Percentiles rank a stretch among this genome's conserved stretches.
Conservation (phyloP, 2,888 invertebrate species). For the Xestia xanthographa region DNA sequence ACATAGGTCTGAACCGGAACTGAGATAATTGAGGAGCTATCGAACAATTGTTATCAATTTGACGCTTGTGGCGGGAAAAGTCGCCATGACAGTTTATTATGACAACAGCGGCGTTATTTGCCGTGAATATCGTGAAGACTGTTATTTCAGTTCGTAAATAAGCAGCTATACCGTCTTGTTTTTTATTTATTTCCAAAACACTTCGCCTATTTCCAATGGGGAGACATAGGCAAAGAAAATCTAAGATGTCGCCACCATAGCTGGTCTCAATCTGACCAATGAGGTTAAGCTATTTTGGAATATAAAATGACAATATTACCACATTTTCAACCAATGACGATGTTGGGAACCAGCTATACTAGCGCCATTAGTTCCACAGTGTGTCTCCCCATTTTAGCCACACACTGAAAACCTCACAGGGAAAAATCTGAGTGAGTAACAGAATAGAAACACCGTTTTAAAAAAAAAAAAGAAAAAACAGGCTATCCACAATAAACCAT, state of each 20-base stretch:
- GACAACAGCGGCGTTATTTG: slow-evolving; percentile 13
- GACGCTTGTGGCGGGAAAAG: slow-evolving; percentile 54
- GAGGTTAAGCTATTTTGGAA: too few species aligned
- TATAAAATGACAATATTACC: too few species aligned
- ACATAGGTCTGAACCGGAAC: slow-evolving; percentile 53
- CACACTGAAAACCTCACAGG: neutral
- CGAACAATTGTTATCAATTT: slow-evolving; percentile 55
- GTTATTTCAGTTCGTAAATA: slow-evolving; percentile 15
- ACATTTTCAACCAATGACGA: too few species aligned
- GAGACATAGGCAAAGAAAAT: too few species aligned
- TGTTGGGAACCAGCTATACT: too few species aligned
- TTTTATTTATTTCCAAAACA: neutral
- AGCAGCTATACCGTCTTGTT: neutral
- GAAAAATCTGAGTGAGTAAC: neutral
- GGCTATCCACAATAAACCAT: neutral
- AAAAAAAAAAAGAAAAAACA: neutral
- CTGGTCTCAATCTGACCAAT: too few species aligned
- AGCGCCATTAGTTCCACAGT: too few species aligned
- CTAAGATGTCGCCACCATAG: too few species aligned
- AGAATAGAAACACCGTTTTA: neutral
- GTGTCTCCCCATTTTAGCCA: neutral
- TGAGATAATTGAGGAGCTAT: slow-evolving; percentile 44
- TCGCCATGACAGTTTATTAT: slow-evolving; percentile 31
- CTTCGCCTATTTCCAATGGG: neutral
- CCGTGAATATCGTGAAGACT: neutral